Conservation (phyloP, 1,140 invertebrate species). For the Argopecten irradians region DNA sequence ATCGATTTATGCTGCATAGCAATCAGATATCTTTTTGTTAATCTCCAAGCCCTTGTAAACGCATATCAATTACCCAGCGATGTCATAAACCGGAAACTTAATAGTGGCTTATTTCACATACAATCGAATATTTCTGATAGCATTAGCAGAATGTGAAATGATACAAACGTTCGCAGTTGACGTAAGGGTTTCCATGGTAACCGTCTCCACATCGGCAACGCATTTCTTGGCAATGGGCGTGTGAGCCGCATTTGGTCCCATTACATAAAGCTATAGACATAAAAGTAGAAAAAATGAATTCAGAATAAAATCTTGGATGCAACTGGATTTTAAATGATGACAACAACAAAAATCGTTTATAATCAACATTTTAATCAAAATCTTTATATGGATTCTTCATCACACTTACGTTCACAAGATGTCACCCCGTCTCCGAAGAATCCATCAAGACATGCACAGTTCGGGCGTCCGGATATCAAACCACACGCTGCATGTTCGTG, state of each 20-base stretch:
- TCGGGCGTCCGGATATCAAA: neutral
- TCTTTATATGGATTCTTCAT: neutral
- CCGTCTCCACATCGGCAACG: conserved; percentile 38
- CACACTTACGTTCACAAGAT: conserved; percentile 38
- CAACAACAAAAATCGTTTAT: too few relatives aligned
- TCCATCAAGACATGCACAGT: conserved; percentile 35
- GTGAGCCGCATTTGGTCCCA: neutral
- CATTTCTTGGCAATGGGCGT: neutral
- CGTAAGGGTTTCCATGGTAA: conserved; percentile 42
- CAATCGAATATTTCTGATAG: neutral
- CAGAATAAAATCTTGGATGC: neutral
- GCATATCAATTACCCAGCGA: neutral
- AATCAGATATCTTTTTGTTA: too few relatives aligned
- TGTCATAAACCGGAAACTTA: neutral
- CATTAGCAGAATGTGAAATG: neutral
- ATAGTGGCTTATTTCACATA: neutral
- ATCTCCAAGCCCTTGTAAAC: neutral
- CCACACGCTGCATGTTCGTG: conserved; percentile 42
- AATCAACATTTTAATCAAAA: neutral
- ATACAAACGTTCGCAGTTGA: conserved; percentile 40
- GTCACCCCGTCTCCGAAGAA: conserved; percentile 39
- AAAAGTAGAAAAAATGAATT: neutral
- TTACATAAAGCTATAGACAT: neutral
- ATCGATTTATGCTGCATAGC: neutral
- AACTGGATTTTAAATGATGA: neutral